Percentiles rank a stretch among this genome's conserved stretches.
Conservation (phyloP, 2,797 vertebrate species). For the Schizopygopsis malacanthus region DNA sequence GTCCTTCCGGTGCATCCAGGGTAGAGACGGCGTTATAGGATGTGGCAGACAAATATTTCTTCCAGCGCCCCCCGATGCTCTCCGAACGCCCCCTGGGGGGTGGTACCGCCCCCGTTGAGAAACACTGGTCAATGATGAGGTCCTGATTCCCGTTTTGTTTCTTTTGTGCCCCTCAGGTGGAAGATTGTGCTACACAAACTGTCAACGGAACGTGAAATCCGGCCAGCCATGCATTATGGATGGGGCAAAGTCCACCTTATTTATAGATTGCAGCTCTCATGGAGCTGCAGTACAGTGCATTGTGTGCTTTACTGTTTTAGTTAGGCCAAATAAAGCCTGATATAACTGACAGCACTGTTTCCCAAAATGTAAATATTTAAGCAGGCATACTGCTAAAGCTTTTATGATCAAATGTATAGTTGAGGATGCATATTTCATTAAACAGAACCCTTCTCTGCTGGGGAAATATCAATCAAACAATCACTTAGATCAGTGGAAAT, state of each 20-base stretch:
- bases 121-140: constrained; percentile 28
- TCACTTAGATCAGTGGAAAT: constrained; percentile 13
- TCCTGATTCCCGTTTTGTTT: constrained; percentile 46
- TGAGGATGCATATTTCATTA: constrained; percentile 40
- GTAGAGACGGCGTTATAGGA: too few species aligned
- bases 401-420: constrained; percentile 50
- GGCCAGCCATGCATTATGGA: constrained; percentile 51
- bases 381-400: constrained; percentile 38
- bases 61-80: too few species aligned
- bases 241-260: constrained; percentile 47
- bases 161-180: constrained; percentile 46
- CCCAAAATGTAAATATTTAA: constrained; percentile 35
- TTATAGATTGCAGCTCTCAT: constrained; percentile 46
- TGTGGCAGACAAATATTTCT: too few species aligned
- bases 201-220: constrained; percentile 54
- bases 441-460: constrained; percentile 3
- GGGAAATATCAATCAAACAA: constrained; percentile 35
- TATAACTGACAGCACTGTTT: constrained; percentile 27
- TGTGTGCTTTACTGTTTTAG: constrained; percentile 7
- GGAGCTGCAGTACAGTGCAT: constrained; percentile 9
- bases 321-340: constrained; percentile 15
- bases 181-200: constrained; percentile 57
- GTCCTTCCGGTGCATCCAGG: too few species aligned
- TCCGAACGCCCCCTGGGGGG: too few species aligned
- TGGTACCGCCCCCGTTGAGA: too few species aligned